phyloP scores from a whole-genome alignment of 2,113 vertebrate species.

The Panurus biarmicus region DNA sequence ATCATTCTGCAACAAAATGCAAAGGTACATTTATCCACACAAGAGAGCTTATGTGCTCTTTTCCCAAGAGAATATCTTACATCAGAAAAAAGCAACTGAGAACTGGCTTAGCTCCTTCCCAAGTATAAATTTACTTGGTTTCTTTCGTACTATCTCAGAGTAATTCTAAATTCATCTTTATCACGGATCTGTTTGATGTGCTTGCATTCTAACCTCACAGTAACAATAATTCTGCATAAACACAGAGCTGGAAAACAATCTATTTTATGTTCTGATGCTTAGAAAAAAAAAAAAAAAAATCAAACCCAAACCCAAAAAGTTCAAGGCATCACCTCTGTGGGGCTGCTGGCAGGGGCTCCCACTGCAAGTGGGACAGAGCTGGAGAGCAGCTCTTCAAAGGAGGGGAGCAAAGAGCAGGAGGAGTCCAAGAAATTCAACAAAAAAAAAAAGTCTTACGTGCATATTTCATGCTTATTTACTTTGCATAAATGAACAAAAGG shows the following conservation, averaged over 20 bases:
- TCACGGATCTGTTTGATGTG: neutral
- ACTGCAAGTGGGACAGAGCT: neutral
- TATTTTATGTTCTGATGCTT: neutral
- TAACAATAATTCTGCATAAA: neutral
- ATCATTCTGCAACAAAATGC: constrained; percentile 83
- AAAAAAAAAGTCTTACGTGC: neutral
- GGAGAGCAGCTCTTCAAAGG: neutral
- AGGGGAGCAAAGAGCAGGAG: neutral
- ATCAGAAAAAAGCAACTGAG: neutral
- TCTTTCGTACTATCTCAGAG: neutral
- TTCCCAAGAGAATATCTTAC: neutral
- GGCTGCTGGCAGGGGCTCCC: neutral
- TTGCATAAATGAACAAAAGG: neutral
- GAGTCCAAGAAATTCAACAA: neutral
- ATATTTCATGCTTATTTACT: neutral
- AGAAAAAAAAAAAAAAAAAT: neutral
- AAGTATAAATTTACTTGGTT: neutral
- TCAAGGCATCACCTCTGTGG: neutral
- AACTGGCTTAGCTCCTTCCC: neutral
- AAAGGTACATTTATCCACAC: neutral
- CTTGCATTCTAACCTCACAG: neutral
- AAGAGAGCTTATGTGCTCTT: neutral
- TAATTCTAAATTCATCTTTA: neutral
- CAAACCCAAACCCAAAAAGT: neutral
- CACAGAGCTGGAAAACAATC: neutral